A percentile compares a stretch with the other conserved stretches of the same genome.
These are phyloP conservation scores for Metaphire vulgaris DNA, from an alignment of 1,140 invertebrate genomes.

Conservation along the genomic window DNA sequence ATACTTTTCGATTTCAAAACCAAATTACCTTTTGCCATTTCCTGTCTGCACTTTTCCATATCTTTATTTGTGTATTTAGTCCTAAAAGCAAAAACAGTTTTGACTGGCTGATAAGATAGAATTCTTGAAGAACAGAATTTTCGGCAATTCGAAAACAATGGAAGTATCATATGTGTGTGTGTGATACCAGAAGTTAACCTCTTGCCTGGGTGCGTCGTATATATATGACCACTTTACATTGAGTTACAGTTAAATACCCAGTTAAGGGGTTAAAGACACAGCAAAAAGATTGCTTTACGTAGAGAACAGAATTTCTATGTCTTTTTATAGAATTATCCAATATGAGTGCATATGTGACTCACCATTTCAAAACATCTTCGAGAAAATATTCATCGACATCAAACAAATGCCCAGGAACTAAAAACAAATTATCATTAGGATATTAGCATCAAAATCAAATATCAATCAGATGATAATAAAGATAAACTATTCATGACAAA, in stretches of 20 bases:
- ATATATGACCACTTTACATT: no score
- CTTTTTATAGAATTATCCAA: background rate
- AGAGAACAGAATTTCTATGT: background rate
- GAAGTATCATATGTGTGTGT: no score
- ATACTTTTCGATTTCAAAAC: no score
- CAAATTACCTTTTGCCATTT: slow-evolving; percentile 42
- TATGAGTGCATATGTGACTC: slow-evolving; percentile 9
- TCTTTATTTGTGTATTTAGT: slow-evolving; percentile 64
- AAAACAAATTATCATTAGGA: slow-evolving; percentile 53
- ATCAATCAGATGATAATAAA: no score
- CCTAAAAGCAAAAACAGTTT: slow-evolving; percentile 39
- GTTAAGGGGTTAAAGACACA: no score
- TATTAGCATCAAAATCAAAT: no score
- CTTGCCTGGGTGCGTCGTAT: background rate
- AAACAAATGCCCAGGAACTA: slow-evolving; percentile 74
- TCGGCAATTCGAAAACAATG: no score
- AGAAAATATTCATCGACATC: slow-evolving; percentile 72
- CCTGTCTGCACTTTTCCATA: slow-evolving; percentile 57
- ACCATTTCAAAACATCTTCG: slow-evolving; percentile 68
- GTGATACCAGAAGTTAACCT: no score
- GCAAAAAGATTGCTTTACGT: background rate
- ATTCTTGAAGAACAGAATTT: no score
- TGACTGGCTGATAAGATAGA: no score
- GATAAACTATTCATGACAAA: no score
- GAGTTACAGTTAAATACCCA: no score